Evolutionary conservation across 2,888 invertebrate genomes (phyloP), one percentile per base, ranked within the genome.

Genomic region (Brachyptera risi): DNA sequence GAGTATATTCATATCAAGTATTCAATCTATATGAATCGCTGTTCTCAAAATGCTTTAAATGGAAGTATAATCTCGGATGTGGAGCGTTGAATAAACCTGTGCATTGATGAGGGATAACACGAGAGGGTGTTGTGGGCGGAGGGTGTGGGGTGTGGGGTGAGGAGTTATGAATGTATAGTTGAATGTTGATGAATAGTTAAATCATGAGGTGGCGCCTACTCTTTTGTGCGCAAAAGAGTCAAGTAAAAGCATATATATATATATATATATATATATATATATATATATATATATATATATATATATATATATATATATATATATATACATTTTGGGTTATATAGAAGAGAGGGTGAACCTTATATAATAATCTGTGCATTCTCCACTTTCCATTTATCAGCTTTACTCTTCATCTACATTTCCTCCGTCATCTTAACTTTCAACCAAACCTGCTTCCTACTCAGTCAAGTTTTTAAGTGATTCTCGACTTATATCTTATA

Each of bases 11-110:
- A 38, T 38, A 15, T 3, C n/a, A 15, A 31, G 54, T 21, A 35
- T 54, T 54, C 37, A 54, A 54, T 54, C 54, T 54, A 37, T 35
- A 37, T 31, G 35, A 54, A 54, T 35, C 35, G 54, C 37, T 37
- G 54, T 54, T 35, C 19, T 54, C 5, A n/a, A n/a, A n/a, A n/a
- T n/a, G n/a, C n/a, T n/a, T n/a, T n/a, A 54, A 54, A 37, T 54
- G 54, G 37, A 54, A 35, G 54, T 37, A 37, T 54, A 54, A 54
- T 37, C 54, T 54, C 54, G 54, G 24, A 23, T 17, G 11, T 21
- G 23, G 37, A 35, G 35, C 23, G 54, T 31, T 37, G 54, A 54
- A 54, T 35, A 54, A 37, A 37, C 37, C 37, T 9, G 17, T 21
- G 17, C 54, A 54, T 54, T 54, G 54, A 54, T 37, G 54, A 37